Base-by-base conservation (phyloP, 2,113 vertebrate species). In the Baryphthengus martii region DNA sequence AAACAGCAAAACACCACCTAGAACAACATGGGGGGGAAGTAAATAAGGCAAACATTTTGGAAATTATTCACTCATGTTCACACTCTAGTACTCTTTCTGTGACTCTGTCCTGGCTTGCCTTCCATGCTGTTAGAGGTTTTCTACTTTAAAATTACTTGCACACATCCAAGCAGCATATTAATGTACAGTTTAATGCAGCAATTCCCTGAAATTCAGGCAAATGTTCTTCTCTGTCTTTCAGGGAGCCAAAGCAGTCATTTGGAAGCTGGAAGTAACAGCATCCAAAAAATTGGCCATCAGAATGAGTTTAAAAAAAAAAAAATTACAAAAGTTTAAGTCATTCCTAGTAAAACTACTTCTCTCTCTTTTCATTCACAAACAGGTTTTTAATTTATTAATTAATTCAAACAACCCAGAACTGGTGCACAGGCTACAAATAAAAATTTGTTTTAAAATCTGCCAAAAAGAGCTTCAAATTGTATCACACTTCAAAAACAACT, bases 1-100 rank as follows among this genome's bases (percentile, higher is more conserved):
- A 61, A 75, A 10, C 13, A n/a, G 47, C 11, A 3, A 9, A 20
- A 9, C 9, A 29, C 61, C 26, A 77, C 7, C 29, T 23, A 47
- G 33, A 79, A 53, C 15, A 42, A 4, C 16, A 6, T 1, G 0
- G 4, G 9, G 9, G 9, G 3, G 13, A 73, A 20, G n/a, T 1
- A 7, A 83, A 35, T 3, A 35, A 62, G 39, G 44, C 31, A 58
- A 49, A 56, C 2, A 28, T 17, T 70, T 82, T 39, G 35, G 39
- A 25, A 63, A 45, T 25, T 18, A 15, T 56, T 31, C 2, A 0
- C 12, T 3, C 1, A 9, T 17, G 10, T 10, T 58, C 61, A 35
- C 11, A 17, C 19, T 19, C 47, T 63, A 31, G 9, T 3, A 12
- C 16, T 47, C 10, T 6, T 37, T 28, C 3, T 45, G 59, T 31